Conservation (phyloP, 2,888 invertebrate species). For the Sylvicola cinctus region DNA sequence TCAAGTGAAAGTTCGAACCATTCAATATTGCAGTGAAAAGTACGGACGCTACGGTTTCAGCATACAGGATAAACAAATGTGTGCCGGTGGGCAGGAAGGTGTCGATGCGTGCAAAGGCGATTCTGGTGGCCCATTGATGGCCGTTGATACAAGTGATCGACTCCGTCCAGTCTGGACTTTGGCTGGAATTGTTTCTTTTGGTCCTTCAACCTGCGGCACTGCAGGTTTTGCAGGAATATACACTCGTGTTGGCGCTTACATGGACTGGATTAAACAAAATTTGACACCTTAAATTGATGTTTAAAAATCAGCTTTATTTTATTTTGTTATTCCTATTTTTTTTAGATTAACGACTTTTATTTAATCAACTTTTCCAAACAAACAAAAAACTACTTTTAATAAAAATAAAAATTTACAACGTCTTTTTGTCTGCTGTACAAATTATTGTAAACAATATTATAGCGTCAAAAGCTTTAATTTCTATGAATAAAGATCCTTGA, state of each 20-base stretch:
- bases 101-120: constrained; percentile 37
- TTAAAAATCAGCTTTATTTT: too few species aligned
- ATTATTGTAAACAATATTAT: too few species aligned
- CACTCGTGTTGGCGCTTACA: constrained; percentile 33
- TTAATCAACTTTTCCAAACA: too few species aligned
- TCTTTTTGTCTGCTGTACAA: too few species aligned
- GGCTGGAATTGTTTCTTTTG: constrained; percentile 40
- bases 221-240: constrained; percentile 41
- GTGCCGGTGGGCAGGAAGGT: constrained; percentile 33
- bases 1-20: constrained; percentile 27
- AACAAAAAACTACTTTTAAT: too few species aligned
- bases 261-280: constrained; percentile 37
- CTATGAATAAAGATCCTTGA: too few species aligned
- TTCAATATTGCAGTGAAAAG: constrained; percentile 27
- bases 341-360: too few species aligned
- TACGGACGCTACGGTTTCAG: constrained; percentile 29
- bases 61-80: constrained; percentile 31
- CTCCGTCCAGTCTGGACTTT: constrained; percentile 25
- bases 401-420: too few species aligned
- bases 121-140: constrained; percentile 40
- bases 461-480: too few species aligned
- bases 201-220: constrained; percentile 36
- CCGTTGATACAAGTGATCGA: constrained; percentile 15
- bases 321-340: too few species aligned
- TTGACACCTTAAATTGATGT: too few species aligned